These are phyloP conservation scores for Nothobranchius kuhntae DNA, from an alignment of 2,113 vertebrate species.

Conservation along the genomic window DNA sequence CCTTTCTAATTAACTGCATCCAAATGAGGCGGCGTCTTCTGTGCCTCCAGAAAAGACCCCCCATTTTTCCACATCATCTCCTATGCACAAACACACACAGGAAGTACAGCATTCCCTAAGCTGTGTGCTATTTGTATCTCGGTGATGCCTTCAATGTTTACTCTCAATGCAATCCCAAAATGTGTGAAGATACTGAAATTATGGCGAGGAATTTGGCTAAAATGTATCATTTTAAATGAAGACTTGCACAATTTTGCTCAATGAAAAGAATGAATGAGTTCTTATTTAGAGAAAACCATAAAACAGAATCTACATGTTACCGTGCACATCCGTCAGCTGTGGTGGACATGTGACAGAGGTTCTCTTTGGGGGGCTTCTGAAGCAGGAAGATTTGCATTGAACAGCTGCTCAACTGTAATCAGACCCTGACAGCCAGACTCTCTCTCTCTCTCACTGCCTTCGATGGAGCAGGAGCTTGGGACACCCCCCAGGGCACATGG, in stretches of 20 bases:
- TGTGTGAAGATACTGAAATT: too few species aligned
- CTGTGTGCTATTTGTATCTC: slow-evolving; percentile 48
- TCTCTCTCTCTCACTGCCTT: slow-evolving; percentile 23
- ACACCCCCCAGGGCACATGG: slow-evolving; percentile 62
- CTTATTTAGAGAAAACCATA: background rate
- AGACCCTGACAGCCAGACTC: slow-evolving; percentile 36
- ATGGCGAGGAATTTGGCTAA: background rate
- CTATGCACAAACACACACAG: slow-evolving; percentile 29
- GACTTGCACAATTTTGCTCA: background rate
- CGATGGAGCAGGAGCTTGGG: slow-evolving; percentile 25
- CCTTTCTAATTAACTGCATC: slow-evolving; percentile 77
- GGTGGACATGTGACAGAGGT: slow-evolving; percentile 40
- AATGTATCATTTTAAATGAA: background rate
- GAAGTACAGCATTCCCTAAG: slow-evolving; percentile 24
- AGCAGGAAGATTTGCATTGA: slow-evolving; percentile 54
- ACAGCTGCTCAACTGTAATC: slow-evolving; percentile 66
- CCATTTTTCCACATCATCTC: slow-evolving; percentile 47
- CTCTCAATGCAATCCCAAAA: background rate
- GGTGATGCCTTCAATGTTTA: slow-evolving; percentile 21
- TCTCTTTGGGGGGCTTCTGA: slow-evolving; percentile 54
- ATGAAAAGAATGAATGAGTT: background rate
- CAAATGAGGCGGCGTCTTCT: slow-evolving; percentile 65
- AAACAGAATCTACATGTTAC: slow-evolving; percentile 5
- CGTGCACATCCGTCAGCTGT: slow-evolving; percentile 30
- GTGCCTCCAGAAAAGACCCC: slow-evolving; percentile 39